A percentile compares a stretch with the other conserved stretches of the same genome.
Evolutionary conservation across 23 tunicate species (phyloP).

Genomic region (Halocynthia roretzi): DNA sequence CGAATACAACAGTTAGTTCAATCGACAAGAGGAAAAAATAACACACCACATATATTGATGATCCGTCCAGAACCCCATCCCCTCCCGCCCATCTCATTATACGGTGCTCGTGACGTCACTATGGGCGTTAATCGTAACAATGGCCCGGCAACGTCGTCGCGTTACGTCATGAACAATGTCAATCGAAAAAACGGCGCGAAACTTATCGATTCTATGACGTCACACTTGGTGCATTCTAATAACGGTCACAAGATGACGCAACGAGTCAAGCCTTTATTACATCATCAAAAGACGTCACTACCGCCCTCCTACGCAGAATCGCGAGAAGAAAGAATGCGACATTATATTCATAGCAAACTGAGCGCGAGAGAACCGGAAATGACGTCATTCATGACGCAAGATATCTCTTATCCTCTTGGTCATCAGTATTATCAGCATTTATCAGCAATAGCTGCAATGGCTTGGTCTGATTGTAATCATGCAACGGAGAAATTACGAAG

Average conservation of each 20-base stretch:
- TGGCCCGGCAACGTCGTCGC: background rate
- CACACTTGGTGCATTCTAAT: background rate
- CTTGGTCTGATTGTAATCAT: constrained; percentile 70
- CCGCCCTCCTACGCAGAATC: too few relatives aligned
- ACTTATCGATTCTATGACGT: background rate
- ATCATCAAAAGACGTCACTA: background rate
- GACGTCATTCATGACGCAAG: constrained; percentile 8
- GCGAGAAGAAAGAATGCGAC: too few relatives aligned
- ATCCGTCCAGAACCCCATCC: constrained; percentile 1
- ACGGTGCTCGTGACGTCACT: constrained; percentile 9
- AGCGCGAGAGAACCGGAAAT: background rate
- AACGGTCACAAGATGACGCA: background rate
- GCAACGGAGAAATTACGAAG: constrained; percentile 49
- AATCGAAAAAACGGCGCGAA: background rate
- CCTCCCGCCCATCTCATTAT: background rate
- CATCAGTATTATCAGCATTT: constrained; percentile 41
- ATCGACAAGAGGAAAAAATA: constrained; percentile 42
- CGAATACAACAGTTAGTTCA: constrained; percentile 31
- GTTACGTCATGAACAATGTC: background rate
- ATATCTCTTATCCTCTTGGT: background rate
- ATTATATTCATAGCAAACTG: background rate
- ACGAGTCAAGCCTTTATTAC: background rate
- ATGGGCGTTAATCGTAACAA: background rate
- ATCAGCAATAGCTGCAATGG: constrained; percentile 60
- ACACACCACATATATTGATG: constrained; percentile 60